A percentile compares a stretch with the other conserved stretches of the same genome.
These are phyloP conservation scores for Sylvia borin DNA, from an alignment of 2,797 vertebrate genomes.

Conservation along the genomic window DNA sequence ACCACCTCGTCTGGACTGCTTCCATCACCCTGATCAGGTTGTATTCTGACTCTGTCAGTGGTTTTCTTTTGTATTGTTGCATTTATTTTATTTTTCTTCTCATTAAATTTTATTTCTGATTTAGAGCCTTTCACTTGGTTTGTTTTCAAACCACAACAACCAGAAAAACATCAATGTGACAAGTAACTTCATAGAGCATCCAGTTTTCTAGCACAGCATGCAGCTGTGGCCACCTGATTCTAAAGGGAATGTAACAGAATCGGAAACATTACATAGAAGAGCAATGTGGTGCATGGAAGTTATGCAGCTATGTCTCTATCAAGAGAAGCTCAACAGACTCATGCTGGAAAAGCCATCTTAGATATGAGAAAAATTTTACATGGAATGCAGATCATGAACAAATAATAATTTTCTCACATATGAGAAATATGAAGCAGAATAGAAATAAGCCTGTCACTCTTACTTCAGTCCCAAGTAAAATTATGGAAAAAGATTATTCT, in stretches of 20 bases:
- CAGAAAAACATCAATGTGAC: not conserved
- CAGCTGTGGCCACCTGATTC: not conserved
- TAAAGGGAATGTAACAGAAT: not conserved
- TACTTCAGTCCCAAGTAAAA: not conserved
- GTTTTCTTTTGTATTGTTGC: too few species aligned
- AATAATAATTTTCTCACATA: not conserved
- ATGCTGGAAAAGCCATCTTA: not conserved
- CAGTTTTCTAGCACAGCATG: not conserved
- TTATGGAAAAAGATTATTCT: not conserved
- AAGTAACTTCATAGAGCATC: not conserved
- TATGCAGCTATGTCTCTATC: accelerated
- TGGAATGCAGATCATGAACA: not conserved
- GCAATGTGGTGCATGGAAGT: accelerated
- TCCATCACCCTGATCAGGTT: too few species aligned
- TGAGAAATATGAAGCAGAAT: not conserved
- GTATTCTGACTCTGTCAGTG: too few species aligned
- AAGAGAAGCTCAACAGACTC: not conserved
- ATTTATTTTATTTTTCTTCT: too few species aligned
- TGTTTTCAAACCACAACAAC: too few species aligned
- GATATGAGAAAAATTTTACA: not conserved
- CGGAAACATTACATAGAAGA: not conserved
- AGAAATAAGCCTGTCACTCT: not conserved
- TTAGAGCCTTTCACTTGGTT: too few species aligned
- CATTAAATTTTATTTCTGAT: too few species aligned
- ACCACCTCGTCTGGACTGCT: too few species aligned